Evolutionary conservation across 2,113 vertebrate species (phyloP).

Genomic region (Grallaria varia): DNA sequence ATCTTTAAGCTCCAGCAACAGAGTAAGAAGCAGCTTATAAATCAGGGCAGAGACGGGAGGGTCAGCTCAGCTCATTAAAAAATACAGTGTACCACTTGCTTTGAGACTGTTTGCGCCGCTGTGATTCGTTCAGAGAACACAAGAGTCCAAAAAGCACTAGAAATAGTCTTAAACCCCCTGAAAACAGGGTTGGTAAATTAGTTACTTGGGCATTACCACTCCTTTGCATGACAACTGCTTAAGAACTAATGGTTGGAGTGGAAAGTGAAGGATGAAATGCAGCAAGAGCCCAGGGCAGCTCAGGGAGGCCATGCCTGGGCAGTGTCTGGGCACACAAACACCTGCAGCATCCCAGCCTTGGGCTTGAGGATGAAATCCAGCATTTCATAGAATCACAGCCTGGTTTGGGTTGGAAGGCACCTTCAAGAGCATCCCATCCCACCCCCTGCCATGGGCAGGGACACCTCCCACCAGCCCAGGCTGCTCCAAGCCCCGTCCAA

Average conservation of each 20-base stretch:
- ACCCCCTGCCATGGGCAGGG: neutral
- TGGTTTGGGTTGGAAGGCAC: neutral
- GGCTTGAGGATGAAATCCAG: fast-evolving
- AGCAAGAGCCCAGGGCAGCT: neutral
- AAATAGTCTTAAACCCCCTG: neutral
- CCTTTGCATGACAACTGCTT: neutral
- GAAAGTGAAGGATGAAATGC: fast-evolving
- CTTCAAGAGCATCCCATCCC: fast-evolving
- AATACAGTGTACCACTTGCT: neutral
- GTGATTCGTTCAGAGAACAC: neutral
- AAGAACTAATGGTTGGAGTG: fast-evolving
- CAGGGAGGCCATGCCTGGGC: fast-evolving
- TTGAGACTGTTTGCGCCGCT: neutral
- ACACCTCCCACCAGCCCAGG: fast-evolving
- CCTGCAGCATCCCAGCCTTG: neutral
- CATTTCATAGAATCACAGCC: neutral
- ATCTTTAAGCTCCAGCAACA: neutral
- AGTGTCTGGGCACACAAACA: fast-evolving
- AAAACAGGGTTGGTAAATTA: neutral
- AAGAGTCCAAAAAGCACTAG: neutral
- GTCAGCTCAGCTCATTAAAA: neutral
- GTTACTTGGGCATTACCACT: neutral
- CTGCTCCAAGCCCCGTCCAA: neutral
- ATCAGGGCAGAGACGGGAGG: neutral
- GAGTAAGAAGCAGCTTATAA: neutral